Base-by-base conservation (phyloP, 2,113 vertebrate genomes). In the Pleuronectes platessa region DNA sequence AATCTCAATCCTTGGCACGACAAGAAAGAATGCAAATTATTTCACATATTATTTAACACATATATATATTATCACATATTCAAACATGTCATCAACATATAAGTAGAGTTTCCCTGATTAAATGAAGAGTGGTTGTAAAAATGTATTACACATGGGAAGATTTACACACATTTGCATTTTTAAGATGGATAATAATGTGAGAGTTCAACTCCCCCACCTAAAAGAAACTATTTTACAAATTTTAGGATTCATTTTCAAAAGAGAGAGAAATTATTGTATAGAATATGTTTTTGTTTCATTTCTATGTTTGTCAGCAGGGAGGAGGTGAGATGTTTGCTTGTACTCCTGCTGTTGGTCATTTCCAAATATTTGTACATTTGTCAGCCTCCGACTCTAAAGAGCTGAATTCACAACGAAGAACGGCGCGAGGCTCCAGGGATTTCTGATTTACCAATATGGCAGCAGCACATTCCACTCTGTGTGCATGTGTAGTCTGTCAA, bases 401-500 rank as follows among this genome's bases (percentile, higher is more conserved):
- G 64, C 49, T 77, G 20, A 68, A 75, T 68, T 63, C 55, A 65
- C 61, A 61, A 61, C 72, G 21, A 18, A 61, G 42, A 24, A 15
- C 0, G 0, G 68, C 79, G 61, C 26, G 6, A 0, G 31, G 24
- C 35, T 42, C 40, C 40, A 42, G 40, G 5, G 7, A 79, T 88
- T 83, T 74, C n/a, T 79, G 80, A 87, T 82, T 4, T 47, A 79
- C 60, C 71, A 73, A 71, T 70, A 72, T 78, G 72, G 74, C 81
- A 80, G 74, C 61, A 58, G 47, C 40, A 40, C 68, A 26, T 68
- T 83, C 55, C 64, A 40, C 35, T 24, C 40, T 35, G 27, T 71
- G 53, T 58, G 61, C 17, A 23, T 67, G 40, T 79, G 74, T 65
- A 49, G 82, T 84, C 74, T 90, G 86, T 90, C 91, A 84, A 74